Evolutionary conservation across 1,140 invertebrate genomes (phyloP).

Genomic region (Eubasilissa regina): DNA sequence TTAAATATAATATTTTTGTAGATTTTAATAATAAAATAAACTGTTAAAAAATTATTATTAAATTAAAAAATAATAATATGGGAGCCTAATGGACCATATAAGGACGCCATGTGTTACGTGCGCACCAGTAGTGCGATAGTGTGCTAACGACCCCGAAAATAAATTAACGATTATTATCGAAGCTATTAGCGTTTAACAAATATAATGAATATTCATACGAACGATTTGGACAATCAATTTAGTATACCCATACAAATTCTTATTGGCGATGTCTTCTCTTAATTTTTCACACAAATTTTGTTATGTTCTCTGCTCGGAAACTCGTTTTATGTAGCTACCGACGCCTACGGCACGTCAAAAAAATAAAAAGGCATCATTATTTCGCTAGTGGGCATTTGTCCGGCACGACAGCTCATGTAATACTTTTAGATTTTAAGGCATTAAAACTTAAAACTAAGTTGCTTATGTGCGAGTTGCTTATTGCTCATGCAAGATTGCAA

Average conservation of each 20-base stretch:
- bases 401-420: too few relatives aligned
- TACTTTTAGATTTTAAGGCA: too few relatives aligned
- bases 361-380: too few relatives aligned
- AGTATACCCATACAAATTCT: slow-evolving; percentile 16
- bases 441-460: too few relatives aligned
- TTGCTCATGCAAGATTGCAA: too few relatives aligned
- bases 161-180: slow-evolving; percentile 35
- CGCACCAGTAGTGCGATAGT: not conserved
- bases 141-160: slow-evolving; percentile 4
- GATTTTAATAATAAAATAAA: too few relatives aligned
- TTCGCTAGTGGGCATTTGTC: too few relatives aligned
- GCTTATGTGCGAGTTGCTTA: too few relatives aligned
- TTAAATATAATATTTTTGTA: too few relatives aligned
- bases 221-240: slow-evolving; percentile 17
- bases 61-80: not conserved
- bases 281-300: slow-evolving; percentile 25
- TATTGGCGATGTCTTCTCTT: slow-evolving; percentile 4
- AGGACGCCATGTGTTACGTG: not conserved
- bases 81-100: not conserved
- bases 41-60: too few relatives aligned
- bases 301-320: slow-evolving; percentile 12
- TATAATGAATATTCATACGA: slow-evolving; percentile 22
- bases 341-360: not conserved
- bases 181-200: slow-evolving; percentile 27
- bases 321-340: not conserved